Evolutionary conservation across 2,888 invertebrate genomes (phyloP), one percentile per base, ranked within the genome.

Genomic region (Drosophila helvetica): DNA sequence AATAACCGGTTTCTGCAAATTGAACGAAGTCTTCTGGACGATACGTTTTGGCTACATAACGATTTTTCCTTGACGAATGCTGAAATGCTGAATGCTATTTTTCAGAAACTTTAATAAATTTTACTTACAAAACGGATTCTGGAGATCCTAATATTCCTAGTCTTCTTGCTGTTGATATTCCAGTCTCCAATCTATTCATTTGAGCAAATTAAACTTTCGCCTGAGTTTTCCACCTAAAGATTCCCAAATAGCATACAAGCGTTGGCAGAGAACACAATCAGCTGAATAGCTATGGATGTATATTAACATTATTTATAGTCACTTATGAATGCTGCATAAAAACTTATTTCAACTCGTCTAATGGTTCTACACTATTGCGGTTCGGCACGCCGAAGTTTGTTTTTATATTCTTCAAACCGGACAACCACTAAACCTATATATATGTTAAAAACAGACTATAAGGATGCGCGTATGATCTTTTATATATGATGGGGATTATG

Each of bases 201-300:
- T 96, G 93, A 0, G 97, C 97, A 0, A 96, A 92, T 96, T 97
- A 50, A 96, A 92, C 50, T 94, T 93, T 47, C 94, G 94, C 81
- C 96, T 94, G 0, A 96, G 92, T 62, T 95, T 95, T 1, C 95
- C 95, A 9, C 96, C 97, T 1, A 97, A 96, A 22, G 96, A 94
- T 92, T 97, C 97, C 96, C 96, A 97, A 6, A 95, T 94, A 2
- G 97, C 97, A 91, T 95, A 95, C 58, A 97, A 91, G 62, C 96
- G 93, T 90, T 96, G 96, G 88, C 97, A 97, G 77, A 96, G 95
- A 1, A 96, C 94, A 91, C 96, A 96, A 55, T 96, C 96, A 17
- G 95, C 94, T 33, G 96, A 95, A 89, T 96, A 96, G 87, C 96
- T 96, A 82, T 30, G 38, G 12, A 50, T 33, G 47, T 46, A 53